Conservation (phyloP, 2,113 vertebrate genomes). For the Paedocypris sp. region DNA sequence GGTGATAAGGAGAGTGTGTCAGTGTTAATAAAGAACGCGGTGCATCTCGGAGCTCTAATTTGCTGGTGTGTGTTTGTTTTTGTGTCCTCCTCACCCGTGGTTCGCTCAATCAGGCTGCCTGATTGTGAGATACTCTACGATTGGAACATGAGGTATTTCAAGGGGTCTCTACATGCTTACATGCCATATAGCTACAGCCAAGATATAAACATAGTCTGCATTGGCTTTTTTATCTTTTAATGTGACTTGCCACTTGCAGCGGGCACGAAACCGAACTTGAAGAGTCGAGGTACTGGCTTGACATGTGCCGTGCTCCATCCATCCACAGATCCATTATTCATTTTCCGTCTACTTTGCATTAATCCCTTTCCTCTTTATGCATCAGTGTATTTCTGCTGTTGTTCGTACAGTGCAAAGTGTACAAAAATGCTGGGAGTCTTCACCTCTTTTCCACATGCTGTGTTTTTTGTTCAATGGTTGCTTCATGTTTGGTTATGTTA, state of each 20-base stretch:
- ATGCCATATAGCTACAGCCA: constrained; percentile 7
- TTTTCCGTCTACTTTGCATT: constrained; percentile 12
- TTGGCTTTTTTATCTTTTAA: constrained; percentile 23
- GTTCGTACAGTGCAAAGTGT: constrained; percentile 14
- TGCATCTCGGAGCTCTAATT: constrained; percentile 24
- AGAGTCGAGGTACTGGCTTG: constrained; percentile 71
- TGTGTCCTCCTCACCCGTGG: constrained; percentile 41
- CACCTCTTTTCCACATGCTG: not conserved
- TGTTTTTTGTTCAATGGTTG: not conserved
- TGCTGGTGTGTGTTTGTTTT: constrained; percentile 36
- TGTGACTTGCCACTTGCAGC: constrained; percentile 65
- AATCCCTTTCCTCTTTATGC: not conserved
- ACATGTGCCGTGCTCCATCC: constrained; percentile 33
- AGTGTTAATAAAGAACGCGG: constrained; percentile 17
- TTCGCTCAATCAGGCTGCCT: constrained; percentile 64
- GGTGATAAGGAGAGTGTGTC: not conserved
- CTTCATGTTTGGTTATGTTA: not conserved
- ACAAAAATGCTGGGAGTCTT: constrained; percentile 25
- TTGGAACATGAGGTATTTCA: constrained; percentile 67
- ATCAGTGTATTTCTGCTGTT: not conserved
- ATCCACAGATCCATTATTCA: constrained; percentile 2
- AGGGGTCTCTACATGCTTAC: constrained; percentile 28
- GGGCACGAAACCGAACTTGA: constrained; percentile 66
- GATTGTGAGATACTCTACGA: constrained; percentile 64
- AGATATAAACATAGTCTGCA: no score